A percentile compares a stretch with the other conserved stretches of the same genome.
phyloP scores from a whole-genome alignment of 2,113 vertebrate genomes.

The Semnornis frantzii region DNA sequence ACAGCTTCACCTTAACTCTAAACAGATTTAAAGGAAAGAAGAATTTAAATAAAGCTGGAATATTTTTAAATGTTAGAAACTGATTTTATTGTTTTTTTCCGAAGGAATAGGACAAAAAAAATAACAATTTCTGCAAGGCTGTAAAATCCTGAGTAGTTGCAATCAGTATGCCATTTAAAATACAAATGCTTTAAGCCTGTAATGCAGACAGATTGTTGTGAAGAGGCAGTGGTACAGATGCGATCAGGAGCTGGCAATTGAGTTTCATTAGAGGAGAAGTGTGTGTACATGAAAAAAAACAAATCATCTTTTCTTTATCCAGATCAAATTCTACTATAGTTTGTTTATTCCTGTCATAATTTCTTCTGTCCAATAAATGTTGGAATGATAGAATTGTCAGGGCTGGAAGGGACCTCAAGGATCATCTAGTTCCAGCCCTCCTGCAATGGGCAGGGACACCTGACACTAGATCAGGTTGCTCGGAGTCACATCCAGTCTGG shows the following conservation, averaged over 20 bases:
- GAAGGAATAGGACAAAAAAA: background rate
- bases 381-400: background rate
- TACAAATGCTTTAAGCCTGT: background rate
- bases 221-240: background rate
- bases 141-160: background rate
- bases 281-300: background rate
- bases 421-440: too few relatives aligned
- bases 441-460: too few relatives aligned
- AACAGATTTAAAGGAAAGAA: background rate
- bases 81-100: background rate
- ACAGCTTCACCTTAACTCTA: background rate
- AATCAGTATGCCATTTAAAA: background rate
- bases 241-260: background rate
- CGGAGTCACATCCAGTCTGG: too few relatives aligned
- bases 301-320: rapidly evolving
- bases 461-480: too few relatives aligned
- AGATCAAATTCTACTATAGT: background rate
- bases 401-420: too few relatives aligned
- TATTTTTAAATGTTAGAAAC: background rate
- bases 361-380: background rate
- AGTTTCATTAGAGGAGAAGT: background rate
- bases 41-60: background rate
- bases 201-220: background rate
- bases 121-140: background rate
- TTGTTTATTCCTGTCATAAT: background rate